These are phyloP conservation scores for Nomada fucata DNA, from an alignment of 2,888 invertebrate species.

Conservation along the genomic window DNA sequence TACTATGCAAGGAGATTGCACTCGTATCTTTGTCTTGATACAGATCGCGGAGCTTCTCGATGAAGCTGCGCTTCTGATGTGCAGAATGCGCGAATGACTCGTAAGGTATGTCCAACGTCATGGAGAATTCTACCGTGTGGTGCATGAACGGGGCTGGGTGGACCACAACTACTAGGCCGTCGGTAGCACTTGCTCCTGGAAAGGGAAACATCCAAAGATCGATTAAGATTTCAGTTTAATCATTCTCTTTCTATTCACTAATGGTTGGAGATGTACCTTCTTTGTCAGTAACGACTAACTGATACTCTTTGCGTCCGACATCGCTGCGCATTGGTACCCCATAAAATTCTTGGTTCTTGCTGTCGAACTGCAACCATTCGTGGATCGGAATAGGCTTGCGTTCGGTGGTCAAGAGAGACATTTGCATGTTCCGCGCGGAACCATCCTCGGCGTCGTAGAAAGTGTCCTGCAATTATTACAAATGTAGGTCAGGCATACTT, in stretches of 20 bases:
- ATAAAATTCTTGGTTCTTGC: constrained; percentile 94
- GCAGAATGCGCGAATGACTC: constrained; percentile 90
- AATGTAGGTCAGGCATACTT: not conserved
- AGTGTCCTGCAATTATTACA: constrained; percentile 88
- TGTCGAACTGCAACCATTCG: constrained; percentile 96
- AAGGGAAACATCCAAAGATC: no score
- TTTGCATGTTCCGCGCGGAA: constrained; percentile 89
- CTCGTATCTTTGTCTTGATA: constrained; percentile 91
- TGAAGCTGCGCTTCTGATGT: constrained; percentile 90
- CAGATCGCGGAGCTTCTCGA: constrained; percentile 91
- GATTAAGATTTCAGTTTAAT: no score
- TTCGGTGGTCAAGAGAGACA: constrained; percentile 91
- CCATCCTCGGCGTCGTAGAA: constrained; percentile 96
- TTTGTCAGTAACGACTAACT: constrained; percentile 86
- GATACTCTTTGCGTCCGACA: constrained; percentile 91
- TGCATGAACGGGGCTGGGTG: constrained; percentile 87
- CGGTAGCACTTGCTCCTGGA: constrained; percentile 87
- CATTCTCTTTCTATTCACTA: no score
- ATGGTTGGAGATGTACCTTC: constrained; percentile 55
- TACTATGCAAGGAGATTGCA: constrained; percentile 90
- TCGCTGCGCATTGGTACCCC: constrained; percentile 92
- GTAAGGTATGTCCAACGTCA: constrained; percentile 90
- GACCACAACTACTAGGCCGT: constrained; percentile 92
- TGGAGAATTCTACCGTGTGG: constrained; percentile 92
- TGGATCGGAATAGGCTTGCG: constrained; percentile 88